These are phyloP conservation scores for Acrocephalus arundinaceus DNA, from an alignment of 2,113 vertebrate species.

Conservation along the genomic window DNA sequence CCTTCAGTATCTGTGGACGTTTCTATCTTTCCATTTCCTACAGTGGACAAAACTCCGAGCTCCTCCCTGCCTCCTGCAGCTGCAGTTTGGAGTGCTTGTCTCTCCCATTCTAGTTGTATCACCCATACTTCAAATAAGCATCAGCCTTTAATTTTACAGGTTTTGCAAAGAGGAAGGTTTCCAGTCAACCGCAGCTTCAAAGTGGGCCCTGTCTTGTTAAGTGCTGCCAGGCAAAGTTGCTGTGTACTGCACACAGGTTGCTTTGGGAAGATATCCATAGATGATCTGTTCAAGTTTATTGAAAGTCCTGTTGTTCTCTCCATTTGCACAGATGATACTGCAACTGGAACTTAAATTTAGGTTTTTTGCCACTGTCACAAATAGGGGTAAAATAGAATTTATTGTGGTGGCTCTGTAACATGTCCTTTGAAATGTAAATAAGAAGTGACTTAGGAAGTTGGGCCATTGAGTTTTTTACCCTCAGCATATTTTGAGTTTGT, in stretches of 20 bases:
- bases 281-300: background rate
- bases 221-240: background rate
- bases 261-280: background rate
- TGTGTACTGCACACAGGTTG: background rate
- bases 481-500: background rate
- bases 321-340: background rate
- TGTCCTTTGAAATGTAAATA: background rate
- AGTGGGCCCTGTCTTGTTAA: background rate
- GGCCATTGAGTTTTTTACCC: background rate
- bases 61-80: background rate
- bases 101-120: background rate
- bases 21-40: background rate
- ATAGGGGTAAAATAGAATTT: background rate
- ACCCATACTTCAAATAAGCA: background rate
- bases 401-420: background rate
- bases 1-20: background rate
- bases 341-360: background rate
- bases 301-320: background rate
- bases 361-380: background rate
- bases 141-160: background rate
- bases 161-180: background rate
- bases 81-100: background rate
- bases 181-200: background rate
- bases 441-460: slow-evolving; percentile 21
- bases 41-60: background rate